These are phyloP conservation scores for Harpalus rufipes DNA, from an alignment of 2,888 invertebrate species.

Conservation along the genomic window DNA sequence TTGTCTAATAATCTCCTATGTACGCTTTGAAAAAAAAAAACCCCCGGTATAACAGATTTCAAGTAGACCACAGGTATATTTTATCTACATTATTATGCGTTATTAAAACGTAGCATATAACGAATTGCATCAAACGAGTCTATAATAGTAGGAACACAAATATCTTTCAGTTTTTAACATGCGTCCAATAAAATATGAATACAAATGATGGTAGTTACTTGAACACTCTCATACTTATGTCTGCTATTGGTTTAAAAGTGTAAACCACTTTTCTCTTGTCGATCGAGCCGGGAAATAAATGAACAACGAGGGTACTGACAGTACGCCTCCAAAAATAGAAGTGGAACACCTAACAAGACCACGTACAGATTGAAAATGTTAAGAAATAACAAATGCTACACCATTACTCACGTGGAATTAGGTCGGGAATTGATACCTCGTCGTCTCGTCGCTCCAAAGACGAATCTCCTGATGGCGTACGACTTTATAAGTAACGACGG, in stretches of 20 bases:
- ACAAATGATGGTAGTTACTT: conserved; percentile 13
- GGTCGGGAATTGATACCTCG: conserved; percentile 49
- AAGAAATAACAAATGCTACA: conserved; percentile 53
- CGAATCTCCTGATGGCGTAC: conserved; percentile 38
- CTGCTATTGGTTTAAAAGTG: conserved; percentile 2
- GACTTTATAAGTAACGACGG: conserved; percentile 49
- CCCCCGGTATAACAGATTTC: too few relatives aligned
- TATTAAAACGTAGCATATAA: too few relatives aligned
- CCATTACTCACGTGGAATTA: conserved; percentile 51
- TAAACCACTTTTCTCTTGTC: conserved; percentile 42
- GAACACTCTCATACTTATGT: neutral
- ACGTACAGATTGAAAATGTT: conserved; percentile 56
- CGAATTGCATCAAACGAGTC: too few relatives aligned
- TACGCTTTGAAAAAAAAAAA: too few relatives aligned
- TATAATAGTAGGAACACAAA: neutral
- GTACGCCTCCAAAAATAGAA: conserved; percentile 54
- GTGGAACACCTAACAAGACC: conserved; percentile 37
- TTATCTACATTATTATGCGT: too few relatives aligned
- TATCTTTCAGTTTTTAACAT: neutral
- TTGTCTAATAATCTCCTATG: too few relatives aligned
- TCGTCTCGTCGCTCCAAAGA: conserved; percentile 3
- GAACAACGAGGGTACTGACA: conserved; percentile 42
- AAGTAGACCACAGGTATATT: too few relatives aligned
- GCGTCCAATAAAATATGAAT: neutral
- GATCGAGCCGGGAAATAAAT: conserved; percentile 30